Evolutionary conservation across 1,140 invertebrate genomes (phyloP).

Genomic region (Listronotus oregonensis): DNA sequence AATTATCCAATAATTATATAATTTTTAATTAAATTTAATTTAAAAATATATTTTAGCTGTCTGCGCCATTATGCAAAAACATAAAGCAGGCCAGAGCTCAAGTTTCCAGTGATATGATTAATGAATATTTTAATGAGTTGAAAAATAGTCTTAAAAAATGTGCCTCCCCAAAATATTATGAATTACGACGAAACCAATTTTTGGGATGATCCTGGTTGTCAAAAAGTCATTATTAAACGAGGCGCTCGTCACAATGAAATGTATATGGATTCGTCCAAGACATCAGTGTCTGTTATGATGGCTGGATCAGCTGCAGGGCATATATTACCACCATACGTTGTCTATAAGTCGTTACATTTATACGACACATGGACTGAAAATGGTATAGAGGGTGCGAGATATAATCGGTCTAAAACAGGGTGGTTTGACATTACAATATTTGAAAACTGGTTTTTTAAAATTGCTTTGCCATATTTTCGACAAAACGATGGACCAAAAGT

Average conservation of each 20-base stretch:
- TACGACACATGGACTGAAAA: neutral
- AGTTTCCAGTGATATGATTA: neutral
- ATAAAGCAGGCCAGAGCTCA: constrained; percentile 14
- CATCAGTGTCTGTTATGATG: neutral
- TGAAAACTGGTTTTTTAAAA: no score
- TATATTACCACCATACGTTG: neutral
- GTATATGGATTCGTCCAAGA: constrained; percentile 44
- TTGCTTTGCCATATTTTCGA: no score
- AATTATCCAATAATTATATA: no score
- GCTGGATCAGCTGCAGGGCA: neutral
- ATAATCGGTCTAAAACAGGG: neutral
- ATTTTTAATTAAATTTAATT: no score
- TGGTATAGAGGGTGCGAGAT: neutral
- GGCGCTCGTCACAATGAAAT: constrained; percentile 52
- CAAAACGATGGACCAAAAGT: no score
- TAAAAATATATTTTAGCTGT: neutral
- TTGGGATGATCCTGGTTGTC: constrained; percentile 53
- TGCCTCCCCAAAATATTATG: constrained; percentile 40
- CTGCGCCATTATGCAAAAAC: neutral
- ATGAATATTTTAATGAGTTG: neutral
- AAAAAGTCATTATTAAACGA: constrained; percentile 49
- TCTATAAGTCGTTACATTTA: neutral
- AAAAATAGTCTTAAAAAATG: constrained; percentile 38
- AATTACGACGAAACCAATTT: constrained; percentile 58
- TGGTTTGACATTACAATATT: no score